phyloP scores from a whole-genome alignment of 2,113 vertebrate species.

The Sarotherodon lohbergeri region DNA sequence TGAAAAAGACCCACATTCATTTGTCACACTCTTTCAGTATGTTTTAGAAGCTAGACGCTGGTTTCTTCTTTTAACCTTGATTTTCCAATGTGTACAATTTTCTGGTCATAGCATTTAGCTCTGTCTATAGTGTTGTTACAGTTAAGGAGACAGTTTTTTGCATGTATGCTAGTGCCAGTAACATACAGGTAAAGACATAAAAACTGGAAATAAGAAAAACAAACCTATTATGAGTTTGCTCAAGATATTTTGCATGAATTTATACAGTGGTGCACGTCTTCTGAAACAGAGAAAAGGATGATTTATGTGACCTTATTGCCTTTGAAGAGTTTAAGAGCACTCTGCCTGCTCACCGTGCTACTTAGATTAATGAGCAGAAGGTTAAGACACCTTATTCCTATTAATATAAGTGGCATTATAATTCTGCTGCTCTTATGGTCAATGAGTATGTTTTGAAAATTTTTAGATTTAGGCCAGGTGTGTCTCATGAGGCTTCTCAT shows the following conservation, averaged over 20 bases:
- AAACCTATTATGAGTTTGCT: background rate
- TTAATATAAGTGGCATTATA: background rate
- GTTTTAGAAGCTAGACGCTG: background rate
- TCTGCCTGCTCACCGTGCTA: background rate
- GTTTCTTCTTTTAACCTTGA: background rate
- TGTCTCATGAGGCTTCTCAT: background rate
- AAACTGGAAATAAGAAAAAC: background rate
- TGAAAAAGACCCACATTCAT: background rate
- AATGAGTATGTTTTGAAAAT: background rate
- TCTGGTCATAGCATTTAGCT: background rate
- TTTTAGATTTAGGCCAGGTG: accelerated
- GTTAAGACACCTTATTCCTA: background rate
- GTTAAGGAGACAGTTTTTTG: background rate
- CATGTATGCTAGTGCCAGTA: background rate
- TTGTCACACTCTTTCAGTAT: background rate
- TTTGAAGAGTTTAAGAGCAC: background rate
- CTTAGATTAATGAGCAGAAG: background rate
- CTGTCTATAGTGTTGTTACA: background rate
- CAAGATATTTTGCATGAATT: background rate
- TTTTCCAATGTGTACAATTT: background rate
- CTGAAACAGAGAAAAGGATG: background rate
- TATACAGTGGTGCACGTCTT: background rate
- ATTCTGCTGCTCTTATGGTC: background rate
- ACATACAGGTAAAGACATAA: background rate
- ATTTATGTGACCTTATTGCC: background rate